Percentiles rank a stretch among this genome's conserved stretches.
These are phyloP conservation scores for Lucilia sericata DNA, from an alignment of 1,140 invertebrate genomes.

Conservation along the genomic window DNA sequence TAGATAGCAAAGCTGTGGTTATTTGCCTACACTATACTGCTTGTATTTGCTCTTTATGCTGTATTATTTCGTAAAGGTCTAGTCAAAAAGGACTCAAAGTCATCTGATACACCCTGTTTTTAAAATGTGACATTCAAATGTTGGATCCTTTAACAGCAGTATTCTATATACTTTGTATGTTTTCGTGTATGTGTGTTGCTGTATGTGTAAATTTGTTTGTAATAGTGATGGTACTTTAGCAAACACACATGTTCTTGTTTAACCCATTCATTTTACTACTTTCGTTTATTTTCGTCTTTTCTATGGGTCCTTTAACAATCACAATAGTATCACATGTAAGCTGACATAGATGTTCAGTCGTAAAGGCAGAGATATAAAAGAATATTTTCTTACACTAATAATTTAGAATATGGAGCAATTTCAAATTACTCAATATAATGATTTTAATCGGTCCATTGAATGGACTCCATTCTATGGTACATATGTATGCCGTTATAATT, in stretches of 20 bases:
- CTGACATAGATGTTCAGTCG: neutral
- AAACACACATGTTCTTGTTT: neutral
- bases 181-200: neutral
- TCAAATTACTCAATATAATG: too few relatives aligned
- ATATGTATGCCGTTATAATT: too few relatives aligned
- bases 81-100: constrained; percentile 12
- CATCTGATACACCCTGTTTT: constrained; percentile 28
- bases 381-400: too few relatives aligned
- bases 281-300: constrained; percentile 26
- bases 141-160: constrained; percentile 28
- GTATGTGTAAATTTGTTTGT: neutral
- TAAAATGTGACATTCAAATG: constrained; percentile 32
- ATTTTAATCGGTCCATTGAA: too few relatives aligned
- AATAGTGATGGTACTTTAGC: constrained; percentile 1
- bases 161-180: neutral
- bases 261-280: neutral
- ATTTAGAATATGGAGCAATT: too few relatives aligned
- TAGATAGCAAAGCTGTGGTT: too few relatives aligned
- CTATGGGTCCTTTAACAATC: neutral
- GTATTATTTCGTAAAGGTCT: constrained; percentile 31
- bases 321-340: constrained; percentile 6
- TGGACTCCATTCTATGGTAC: too few relatives aligned
- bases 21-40: too few relatives aligned
- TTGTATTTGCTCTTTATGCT: too few relatives aligned
- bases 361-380: neutral